Evolutionary conservation across 2,888 invertebrate genomes (phyloP), one percentile per base, ranked within the genome.

Genomic region (Calameuta pallipes): DNA sequence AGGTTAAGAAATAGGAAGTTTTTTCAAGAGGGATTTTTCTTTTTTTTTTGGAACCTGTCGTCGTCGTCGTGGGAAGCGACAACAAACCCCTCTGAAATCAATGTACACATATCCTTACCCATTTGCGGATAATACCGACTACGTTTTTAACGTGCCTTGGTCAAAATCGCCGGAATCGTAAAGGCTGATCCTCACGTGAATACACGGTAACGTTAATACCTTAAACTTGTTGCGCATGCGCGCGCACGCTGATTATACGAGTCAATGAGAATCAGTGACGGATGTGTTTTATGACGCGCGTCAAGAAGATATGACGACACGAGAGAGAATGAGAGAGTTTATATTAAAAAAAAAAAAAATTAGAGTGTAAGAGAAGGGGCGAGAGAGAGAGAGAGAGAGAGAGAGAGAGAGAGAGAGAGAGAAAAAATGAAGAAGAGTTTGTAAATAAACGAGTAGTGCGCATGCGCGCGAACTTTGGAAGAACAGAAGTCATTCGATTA

Each of bases 71-170:
- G 69, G 77, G 76, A 79, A 56, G 0, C 56, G 73, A 74, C 81
- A 75, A 73, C 70, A 35, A 71, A 79, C 23, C 56, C 56, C 56
- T 56, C 56, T 23, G 56, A 56, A 56, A 56, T 71, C 71, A 23
- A 71, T 76, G 70, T 80, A 36, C 79, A 83, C 79, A 83, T 83
- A 83, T 83, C 83, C 76, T 83, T 76, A 77, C 76, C 75, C 73
- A 33, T 75, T 35, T 73, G 68, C 69, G 70, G 78, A 76, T 77
- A 79, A 83, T 77, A 80, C 74, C 79, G 79, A 75, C 76, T 77
- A 79, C 75, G 74, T 82, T 78, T 78, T 79, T 33, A 75, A 31
- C 83, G 83, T 83, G 83, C 83, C 83, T 84, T 83, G 81, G 71
- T 41, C 69, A 69, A 77, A 77, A 80, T 15, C 30, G 35, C 70